Base-by-base conservation (phyloP, 2,888 invertebrate genomes). In the Dasysyrphus albostriatus region DNA sequence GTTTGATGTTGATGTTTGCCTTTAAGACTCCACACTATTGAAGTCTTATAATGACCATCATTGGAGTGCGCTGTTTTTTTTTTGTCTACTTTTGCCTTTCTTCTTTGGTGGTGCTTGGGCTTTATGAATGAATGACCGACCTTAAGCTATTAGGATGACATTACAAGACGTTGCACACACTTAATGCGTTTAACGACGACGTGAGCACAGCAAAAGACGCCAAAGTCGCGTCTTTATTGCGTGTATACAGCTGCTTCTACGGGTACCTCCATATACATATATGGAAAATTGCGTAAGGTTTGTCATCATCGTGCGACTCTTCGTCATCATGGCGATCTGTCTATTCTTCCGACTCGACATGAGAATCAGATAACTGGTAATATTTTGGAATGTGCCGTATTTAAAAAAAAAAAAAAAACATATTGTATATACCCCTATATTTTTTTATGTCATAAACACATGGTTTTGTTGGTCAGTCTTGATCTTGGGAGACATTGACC, bases 41-140 rank as follows among this genome's bases (percentile, higher is more conserved):
- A 34, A 42, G 24, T 65, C 24, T 51, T 75, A 24, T 24, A 75
- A 76, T 76, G 51, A 44, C 83, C 65, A 76, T 58, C 58, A 79
- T 59, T 44, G 75, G 56, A 63, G 51, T 54, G 44, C 19, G 14
- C n/a, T 24, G n/a, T 58, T 39, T 49, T 8, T 51, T 24, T 67
- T 2, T 67, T 37, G 39, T 29, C 32, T 63, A 32, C n/a, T 47
- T 65, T 19, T 39, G 14, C 9, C 39, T 29, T 51, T 47, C 16
- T 29, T 39, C 32, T 49, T 32, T 3, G 14, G 16, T 58, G 37
- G 14, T 14, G 12, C 32, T 63, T 54, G 24, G 47, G 56, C 42
- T 70, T 78, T 83, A 79, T 87, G 87, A 87, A 83, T 83, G 87
- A 87, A 87, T 79, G 87, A 76, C 82, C 87, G 87, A 83, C 87